Evolutionary conservation across 2,888 invertebrate species (phyloP).

Genomic region (Synergus itoensis): DNA sequence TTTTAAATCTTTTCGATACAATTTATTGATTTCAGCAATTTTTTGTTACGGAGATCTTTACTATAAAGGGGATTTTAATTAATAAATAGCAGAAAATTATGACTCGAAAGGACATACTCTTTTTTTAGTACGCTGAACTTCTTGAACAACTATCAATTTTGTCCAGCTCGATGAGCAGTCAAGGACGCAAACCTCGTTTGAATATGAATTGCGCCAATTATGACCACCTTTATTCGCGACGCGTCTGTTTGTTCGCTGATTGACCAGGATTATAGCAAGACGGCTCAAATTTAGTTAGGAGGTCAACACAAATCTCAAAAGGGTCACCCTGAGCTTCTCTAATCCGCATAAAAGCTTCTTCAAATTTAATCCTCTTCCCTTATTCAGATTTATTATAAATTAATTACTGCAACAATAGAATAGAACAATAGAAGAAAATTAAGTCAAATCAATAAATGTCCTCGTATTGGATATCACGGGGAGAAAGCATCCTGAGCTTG

Average conservation of each 20-base stretch:
- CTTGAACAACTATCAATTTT: slow-evolving; percentile 52
- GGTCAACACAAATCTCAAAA: slow-evolving; percentile 52
- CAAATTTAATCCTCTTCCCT: slow-evolving; percentile 13
- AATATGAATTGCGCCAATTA: slow-evolving; percentile 76
- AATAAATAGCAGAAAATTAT: not conserved
- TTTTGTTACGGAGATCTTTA: not conserved
- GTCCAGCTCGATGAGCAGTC: slow-evolving; percentile 61
- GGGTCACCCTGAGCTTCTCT: slow-evolving; percentile 40
- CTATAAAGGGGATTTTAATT: not conserved
- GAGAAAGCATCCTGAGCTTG: slow-evolving; percentile 11
- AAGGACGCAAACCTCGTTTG: slow-evolving; percentile 72
- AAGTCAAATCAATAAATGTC: not conserved
- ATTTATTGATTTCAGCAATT: not conserved
- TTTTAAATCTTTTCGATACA: not conserved
- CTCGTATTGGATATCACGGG: not conserved
- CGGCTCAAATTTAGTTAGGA: slow-evolving; percentile 47
- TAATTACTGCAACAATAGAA: not conserved
- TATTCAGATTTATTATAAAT: not conserved
- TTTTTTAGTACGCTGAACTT: slow-evolving; percentile 42
- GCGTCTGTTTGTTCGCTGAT: slow-evolving; percentile 75
- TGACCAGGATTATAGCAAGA: slow-evolving; percentile 67
- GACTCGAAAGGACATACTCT: not conserved
- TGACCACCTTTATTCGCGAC: slow-evolving; percentile 71
- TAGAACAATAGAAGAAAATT: not conserved
- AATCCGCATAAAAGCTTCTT: slow-evolving; percentile 16